A percentile compares a stretch with the other conserved stretches of the same genome.
Evolutionary conservation across 2,888 invertebrate genomes (phyloP).

Genomic region (Luperina nickerlii): DNA sequence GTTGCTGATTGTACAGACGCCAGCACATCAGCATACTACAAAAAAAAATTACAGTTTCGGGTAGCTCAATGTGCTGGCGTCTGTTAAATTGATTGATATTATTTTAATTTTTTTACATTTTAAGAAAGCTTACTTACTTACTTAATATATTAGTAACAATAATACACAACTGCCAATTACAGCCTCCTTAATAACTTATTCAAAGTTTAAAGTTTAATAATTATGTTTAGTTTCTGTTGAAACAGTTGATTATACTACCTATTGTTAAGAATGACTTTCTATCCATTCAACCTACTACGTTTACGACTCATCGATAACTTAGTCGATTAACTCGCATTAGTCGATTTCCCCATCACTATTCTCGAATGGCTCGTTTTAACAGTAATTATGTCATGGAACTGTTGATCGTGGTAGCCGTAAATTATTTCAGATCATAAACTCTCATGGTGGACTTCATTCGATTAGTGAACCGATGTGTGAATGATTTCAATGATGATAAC

Average conservation of each 20-base stretch:
- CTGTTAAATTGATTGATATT: too few relatives aligned
- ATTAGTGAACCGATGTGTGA: constrained; percentile 55
- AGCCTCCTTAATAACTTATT: neutral
- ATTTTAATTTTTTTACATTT: too few relatives aligned
- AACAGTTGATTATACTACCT: neutral
- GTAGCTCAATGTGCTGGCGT: too few relatives aligned
- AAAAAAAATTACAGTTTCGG: too few relatives aligned
- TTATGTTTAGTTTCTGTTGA: too few relatives aligned
- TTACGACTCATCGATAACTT: constrained; percentile 19
- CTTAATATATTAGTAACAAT: too few relatives aligned
- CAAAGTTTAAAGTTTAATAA: neutral
- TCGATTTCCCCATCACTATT: constrained; percentile 40
- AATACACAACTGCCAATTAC: too few relatives aligned
- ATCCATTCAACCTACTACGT: neutral
- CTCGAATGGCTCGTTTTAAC: constrained; percentile 50
- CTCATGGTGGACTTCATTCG: constrained; percentile 57
- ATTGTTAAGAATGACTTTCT: neutral
- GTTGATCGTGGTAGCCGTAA: constrained; percentile 71
- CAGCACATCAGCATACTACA: too few relatives aligned
- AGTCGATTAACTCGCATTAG: constrained; percentile 32
- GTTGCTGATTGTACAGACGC: too few relatives aligned
- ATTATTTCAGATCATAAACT: constrained; percentile 75
- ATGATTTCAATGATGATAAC: constrained; percentile 29
- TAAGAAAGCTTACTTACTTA: too few relatives aligned
- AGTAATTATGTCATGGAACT: constrained; percentile 63